phyloP scores from a whole-genome alignment of 2,888 invertebrate genomes.

The Odontocolon sp. region DNA sequence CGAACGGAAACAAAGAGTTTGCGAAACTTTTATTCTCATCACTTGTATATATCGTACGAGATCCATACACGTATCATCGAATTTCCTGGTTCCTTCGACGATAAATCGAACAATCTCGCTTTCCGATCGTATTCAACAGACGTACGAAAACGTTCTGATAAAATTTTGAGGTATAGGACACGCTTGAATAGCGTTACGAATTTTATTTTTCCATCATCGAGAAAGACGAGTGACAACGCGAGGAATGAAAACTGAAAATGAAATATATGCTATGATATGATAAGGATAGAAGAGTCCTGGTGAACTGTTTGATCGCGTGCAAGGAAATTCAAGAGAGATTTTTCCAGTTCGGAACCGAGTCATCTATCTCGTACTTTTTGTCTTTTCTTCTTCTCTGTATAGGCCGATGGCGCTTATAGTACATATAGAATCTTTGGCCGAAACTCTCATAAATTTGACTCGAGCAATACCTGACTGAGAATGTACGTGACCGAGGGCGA shows the following conservation, averaged over 20 bases:
- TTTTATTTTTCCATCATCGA: constrained; percentile 21
- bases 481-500: constrained; percentile 52
- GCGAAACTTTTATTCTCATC: background rate
- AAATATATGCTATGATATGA: too few species aligned
- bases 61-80: background rate
- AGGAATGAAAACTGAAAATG: too few species aligned
- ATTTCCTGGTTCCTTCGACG: background rate
- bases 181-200: constrained; percentile 4
- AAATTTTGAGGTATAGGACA: constrained; percentile 27
- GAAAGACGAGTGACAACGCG: background rate
- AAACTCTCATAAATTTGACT: background rate
- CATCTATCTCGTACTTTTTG: background rate
- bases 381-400: background rate
- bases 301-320: background rate
- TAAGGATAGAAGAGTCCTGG: too few species aligned
- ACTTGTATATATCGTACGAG: background rate
- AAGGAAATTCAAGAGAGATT: background rate
- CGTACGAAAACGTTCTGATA: constrained; percentile 13
- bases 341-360: background rate
- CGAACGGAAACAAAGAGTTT: background rate
- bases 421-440: background rate
- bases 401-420: background rate
- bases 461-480: constrained; percentile 35
- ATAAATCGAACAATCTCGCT: constrained; percentile 6
- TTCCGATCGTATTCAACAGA: constrained; percentile 9